Evolutionary conservation across 2,113 vertebrate genomes (phyloP), one percentile per base, ranked within the genome.

Genomic region (Cercocebus atys): DNA sequence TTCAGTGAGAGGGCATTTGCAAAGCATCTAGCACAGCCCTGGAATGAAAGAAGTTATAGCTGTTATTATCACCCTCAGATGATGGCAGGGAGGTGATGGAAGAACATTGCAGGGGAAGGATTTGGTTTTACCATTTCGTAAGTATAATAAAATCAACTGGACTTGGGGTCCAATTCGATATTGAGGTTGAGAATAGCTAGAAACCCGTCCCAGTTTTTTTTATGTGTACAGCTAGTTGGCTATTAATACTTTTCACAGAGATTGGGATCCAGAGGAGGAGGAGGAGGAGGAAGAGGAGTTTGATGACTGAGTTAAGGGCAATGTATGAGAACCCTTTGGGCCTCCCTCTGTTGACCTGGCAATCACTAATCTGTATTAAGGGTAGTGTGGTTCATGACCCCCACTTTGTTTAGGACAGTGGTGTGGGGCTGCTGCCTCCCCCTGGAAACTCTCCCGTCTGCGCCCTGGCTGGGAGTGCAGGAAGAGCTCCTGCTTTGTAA

Each of bases 61-160:
- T 52, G 47, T 80, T 22, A 11, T 1, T 12, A 32, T 20, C 45
- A 20, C 38, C 59, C 14, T n/a, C 14, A 38, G 72, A 27, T 38
- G 64, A 16, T 18, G 35, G 40, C 18, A 12, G 75, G 59, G 59
- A 61, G 59, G 25, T 5, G 2, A 25, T 27, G 11, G n/a, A 10
- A 9, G n/a, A 25, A 32, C 17, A 23, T 5, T 52, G 6, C 1
- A 6, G 1, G 35, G 35, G 18, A 3, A 40, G 9, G 18, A 20
- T 18, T 59, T 30, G 73, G 35, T 80, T 52, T 47, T 14, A 20
- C 6, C 43, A 4, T 40, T 18, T 16, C 18, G 1, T 50, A 61
- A 80, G 64, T 27, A 25, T 43, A 66, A 55, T 27, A 25, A 43
- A 76, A 55, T 25, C 23, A 27, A 3, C 12, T 78, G 72, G 68